Percentiles rank a stretch among this genome's conserved stretches.
phyloP scores from a whole-genome alignment of 1,140 invertebrate genomes.

The Meteorus sp. region DNA sequence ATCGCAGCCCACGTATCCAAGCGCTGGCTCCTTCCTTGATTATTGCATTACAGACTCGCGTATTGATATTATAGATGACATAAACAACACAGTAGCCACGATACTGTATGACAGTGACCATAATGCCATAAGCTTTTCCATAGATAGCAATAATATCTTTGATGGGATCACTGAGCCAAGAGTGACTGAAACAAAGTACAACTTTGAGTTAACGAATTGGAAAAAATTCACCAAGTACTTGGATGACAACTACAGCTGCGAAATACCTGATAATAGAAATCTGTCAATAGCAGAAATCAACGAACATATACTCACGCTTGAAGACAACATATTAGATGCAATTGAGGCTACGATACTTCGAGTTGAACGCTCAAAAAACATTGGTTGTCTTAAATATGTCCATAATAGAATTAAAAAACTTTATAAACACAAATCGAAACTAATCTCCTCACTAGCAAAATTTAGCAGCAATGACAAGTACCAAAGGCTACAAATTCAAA shows the following conservation, averaged over 20 bases:
- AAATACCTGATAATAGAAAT: constrained; percentile 12
- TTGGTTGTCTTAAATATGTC: constrained; percentile 7
- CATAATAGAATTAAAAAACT: constrained; percentile 17
- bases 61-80: neutral
- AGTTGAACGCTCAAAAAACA: neutral
- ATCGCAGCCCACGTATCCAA: constrained; percentile 6
- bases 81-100: constrained; percentile 7
- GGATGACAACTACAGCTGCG: neutral
- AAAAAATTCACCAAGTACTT: constrained; percentile 11
- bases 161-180: neutral
- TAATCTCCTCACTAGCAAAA: constrained; percentile 2
- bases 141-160: neutral
- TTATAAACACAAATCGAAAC: neutral
- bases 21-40: constrained; percentile 11
- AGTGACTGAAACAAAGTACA: neutral
- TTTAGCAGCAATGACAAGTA: neutral
- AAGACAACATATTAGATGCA: neutral
- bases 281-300: constrained; percentile 23
- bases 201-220: constrained; percentile 27
- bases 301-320: neutral
- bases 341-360: constrained; percentile 12
- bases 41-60: constrained; percentile 5
- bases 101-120: constrained; percentile 29
- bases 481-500: neutral
- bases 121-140: constrained; percentile 6